A percentile compares a stretch with the other conserved stretches of the same genome.
Evolutionary conservation across 2,888 invertebrate species (phyloP).

Genomic region (Philhelius pedissequus): DNA sequence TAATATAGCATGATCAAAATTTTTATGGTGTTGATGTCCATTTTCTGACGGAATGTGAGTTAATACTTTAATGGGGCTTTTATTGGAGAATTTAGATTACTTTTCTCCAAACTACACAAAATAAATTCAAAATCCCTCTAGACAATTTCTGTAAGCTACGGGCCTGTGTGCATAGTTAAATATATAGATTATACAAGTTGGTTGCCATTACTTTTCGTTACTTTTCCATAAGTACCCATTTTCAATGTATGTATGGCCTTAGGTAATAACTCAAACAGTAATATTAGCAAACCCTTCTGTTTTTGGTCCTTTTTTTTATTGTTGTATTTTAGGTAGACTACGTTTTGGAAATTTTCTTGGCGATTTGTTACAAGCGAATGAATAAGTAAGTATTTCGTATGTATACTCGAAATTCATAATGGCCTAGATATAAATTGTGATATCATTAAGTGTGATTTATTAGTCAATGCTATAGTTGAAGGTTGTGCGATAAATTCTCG

Average conservation of each 20-base stretch:
- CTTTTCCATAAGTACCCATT: neutral
- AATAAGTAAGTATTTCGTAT: constrained; percentile 14
- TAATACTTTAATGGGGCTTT: too few relatives aligned
- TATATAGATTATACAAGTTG: too few relatives aligned
- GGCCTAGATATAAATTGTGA: constrained; percentile 55
- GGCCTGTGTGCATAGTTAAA: too few relatives aligned
- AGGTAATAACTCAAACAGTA: neutral
- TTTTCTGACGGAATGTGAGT: too few relatives aligned
- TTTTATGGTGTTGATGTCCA: too few relatives aligned
- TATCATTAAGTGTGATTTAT: constrained; percentile 65
- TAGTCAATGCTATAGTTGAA: constrained; percentile 39
- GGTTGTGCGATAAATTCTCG: constrained; percentile 51
- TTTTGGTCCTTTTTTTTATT: constrained; percentile 15
- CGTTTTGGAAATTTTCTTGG: constrained; percentile 56
- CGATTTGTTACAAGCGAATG: constrained; percentile 58
- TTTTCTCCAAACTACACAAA: too few relatives aligned
- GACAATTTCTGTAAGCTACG: too few relatives aligned
- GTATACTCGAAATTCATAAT: constrained; percentile 55
- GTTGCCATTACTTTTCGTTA: constrained; percentile 40
- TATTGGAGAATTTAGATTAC: too few relatives aligned
- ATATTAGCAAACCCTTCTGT: constrained; percentile 26
- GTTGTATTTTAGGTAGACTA: neutral
- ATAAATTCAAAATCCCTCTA: too few relatives aligned
- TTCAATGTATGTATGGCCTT: neutral
- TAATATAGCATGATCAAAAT: too few relatives aligned